phyloP scores from a whole-genome alignment of 30 jellyfish, hydroid and myxozoan species.

The Rhopilema esculentum region DNA sequence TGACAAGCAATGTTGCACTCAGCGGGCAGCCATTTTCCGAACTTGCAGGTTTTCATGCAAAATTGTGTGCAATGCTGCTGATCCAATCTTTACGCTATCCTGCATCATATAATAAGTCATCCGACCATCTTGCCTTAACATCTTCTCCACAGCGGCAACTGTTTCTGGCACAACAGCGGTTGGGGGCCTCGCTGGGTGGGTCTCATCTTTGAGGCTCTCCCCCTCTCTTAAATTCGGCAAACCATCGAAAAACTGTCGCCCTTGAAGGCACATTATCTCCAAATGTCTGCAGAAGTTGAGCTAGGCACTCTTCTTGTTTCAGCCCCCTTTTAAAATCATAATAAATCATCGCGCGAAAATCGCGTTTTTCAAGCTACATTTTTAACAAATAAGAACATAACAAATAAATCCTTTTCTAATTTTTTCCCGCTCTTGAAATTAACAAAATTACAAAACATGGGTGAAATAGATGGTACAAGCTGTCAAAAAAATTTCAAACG shows the following conservation, averaged over 20 bases:
- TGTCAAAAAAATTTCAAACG: neutral
- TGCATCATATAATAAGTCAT: slow-evolving; percentile 26
- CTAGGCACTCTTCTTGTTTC: neutral
- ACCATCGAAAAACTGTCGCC: slow-evolving; percentile 43
- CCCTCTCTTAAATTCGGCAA: slow-evolving; percentile 43
- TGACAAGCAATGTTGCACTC: slow-evolving; percentile 37
- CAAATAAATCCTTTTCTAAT: neutral
- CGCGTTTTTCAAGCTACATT: neutral
- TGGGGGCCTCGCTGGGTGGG: slow-evolving; percentile 40
- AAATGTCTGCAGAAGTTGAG: too few relatives aligned
- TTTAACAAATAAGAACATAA: neutral
- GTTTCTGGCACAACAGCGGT: slow-evolving; percentile 40
- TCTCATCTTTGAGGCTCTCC: slow-evolving; percentile 28
- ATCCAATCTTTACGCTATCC: slow-evolving; percentile 42
- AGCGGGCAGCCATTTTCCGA: slow-evolving; percentile 51
- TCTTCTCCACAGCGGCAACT: slow-evolving; percentile 47
- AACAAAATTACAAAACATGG: neutral
- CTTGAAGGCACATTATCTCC: too few relatives aligned
- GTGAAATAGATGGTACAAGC: neutral
- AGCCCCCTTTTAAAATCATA: neutral
- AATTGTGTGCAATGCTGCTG: slow-evolving; percentile 38
- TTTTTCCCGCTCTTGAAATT: slow-evolving; percentile 2
- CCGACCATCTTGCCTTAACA: slow-evolving; percentile 15
- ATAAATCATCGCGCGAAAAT: neutral
- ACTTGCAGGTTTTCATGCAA: slow-evolving; percentile 35